phyloP scores from a whole-genome alignment of 2,113 vertebrate species.

The Tetrao urogallus region DNA sequence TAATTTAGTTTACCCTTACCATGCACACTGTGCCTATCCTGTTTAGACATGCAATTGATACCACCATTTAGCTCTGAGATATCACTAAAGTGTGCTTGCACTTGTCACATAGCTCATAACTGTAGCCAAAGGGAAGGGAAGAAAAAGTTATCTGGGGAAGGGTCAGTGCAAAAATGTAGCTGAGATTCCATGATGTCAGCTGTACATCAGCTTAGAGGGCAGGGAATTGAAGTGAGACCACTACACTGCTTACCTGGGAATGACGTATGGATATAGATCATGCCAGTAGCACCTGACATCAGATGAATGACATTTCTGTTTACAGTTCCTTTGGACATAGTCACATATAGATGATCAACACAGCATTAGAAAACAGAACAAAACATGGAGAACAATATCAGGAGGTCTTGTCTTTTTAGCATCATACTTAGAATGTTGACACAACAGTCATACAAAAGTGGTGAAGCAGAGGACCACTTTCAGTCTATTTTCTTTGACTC shows the following conservation, averaged over 20 bases:
- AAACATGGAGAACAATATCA: neutral
- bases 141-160: neutral
- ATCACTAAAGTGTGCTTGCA: neutral
- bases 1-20: neutral
- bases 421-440: neutral
- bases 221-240: neutral
- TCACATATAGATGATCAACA: neutral
- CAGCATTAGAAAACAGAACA: neutral
- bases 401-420: neutral
- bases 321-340: neutral
- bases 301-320: neutral
- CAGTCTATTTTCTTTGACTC: neutral
- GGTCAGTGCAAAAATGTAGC: neutral
- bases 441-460: neutral
- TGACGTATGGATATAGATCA: neutral
- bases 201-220: neutral
- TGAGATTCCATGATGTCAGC: neutral
- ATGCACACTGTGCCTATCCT: neutral
- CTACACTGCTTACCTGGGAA: neutral
- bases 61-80: neutral
- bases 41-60: neutral
- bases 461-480: neutral
- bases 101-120: neutral
- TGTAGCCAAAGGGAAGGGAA: neutral
- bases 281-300: neutral